A percentile compares a stretch with the other conserved stretches of the same genome.
Evolutionary conservation across 2,888 invertebrate genomes (phyloP).

Genomic region (Erebia aethiops): DNA sequence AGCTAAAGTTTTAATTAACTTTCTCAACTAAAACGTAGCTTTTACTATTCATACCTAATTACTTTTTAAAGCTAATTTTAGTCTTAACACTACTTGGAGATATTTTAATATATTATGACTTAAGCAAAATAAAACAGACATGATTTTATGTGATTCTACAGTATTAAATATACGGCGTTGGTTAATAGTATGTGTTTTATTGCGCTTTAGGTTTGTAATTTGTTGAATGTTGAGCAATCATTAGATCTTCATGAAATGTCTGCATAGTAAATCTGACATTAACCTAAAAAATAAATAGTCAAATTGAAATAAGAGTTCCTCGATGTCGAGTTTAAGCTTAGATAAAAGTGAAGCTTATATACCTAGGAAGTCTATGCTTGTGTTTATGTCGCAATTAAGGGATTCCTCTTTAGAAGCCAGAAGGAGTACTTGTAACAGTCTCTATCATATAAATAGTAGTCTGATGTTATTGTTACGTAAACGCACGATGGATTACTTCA

Average conservation of each 20-base stretch:
- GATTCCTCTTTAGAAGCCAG: neutral
- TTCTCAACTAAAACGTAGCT: slow-evolving; percentile 8
- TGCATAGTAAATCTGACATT: no score
- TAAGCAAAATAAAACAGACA: neutral
- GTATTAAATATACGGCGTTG: no score
- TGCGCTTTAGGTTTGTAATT: no score
- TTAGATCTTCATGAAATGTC: no score
- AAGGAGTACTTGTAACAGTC: neutral
- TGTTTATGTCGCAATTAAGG: neutral
- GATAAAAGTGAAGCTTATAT: no score
- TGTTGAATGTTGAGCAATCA: no score
- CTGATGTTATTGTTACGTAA: neutral
- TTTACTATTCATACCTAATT: neutral
- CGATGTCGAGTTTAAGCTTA: no score
- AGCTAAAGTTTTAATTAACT: slow-evolving; percentile 21
- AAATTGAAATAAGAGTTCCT: no score
- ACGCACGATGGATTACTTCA: slow-evolving; percentile 4
- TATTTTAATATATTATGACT: neutral
- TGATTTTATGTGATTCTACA: neutral
- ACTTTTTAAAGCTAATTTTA: neutral
- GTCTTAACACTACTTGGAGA: neutral
- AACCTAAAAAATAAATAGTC: no score
- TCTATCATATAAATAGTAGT: neutral
- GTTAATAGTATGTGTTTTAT: no score
- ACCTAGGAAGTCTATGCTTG: no score